Evolutionary conservation across 2,797 vertebrate genomes (phyloP).

Genomic region (Rhinichthys osculus): DNA sequence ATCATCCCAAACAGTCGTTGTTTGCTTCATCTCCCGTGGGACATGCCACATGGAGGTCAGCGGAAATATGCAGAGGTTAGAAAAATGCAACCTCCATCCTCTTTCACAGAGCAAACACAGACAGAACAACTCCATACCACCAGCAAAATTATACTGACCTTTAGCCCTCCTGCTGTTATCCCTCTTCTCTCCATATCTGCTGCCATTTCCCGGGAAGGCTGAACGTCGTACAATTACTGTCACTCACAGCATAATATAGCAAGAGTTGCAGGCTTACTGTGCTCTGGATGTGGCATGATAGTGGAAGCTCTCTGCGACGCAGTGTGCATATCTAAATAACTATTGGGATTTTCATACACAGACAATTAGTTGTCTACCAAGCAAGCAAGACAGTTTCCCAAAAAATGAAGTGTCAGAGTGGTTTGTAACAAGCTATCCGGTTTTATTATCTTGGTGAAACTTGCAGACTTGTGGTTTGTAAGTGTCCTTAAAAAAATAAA

Average conservation of each 20-base stretch:
- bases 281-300: conserved; percentile 12
- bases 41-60: not conserved
- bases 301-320: not conserved
- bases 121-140: conserved; percentile 47
- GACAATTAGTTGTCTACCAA: conserved; percentile 20
- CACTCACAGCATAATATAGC: conserved; percentile 46
- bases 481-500: not conserved
- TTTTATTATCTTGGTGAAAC: not conserved
- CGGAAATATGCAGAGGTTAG: conserved; percentile 25
- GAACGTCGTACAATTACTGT: conserved; percentile 54
- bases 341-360: conserved; percentile 17
- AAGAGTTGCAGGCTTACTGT: conserved; percentile 12
- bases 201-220: conserved; percentile 32
- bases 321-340: conserved; percentile 6
- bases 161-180: conserved; percentile 39
- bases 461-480: not conserved
- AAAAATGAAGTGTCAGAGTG: conserved; percentile 5
- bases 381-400: not conserved
- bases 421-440: not conserved
- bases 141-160: conserved; percentile 51
- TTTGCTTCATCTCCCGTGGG: not conserved
- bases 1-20: conserved; percentile 11
- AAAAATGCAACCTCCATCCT: conserved; percentile 28
- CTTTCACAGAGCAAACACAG: conserved; percentile 49
- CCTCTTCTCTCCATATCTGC: conserved; percentile 39